Percentiles rank a stretch among this genome's conserved stretches.
Evolutionary conservation across 2,113 vertebrate genomes (phyloP).

Genomic region (Pagrus major): DNA sequence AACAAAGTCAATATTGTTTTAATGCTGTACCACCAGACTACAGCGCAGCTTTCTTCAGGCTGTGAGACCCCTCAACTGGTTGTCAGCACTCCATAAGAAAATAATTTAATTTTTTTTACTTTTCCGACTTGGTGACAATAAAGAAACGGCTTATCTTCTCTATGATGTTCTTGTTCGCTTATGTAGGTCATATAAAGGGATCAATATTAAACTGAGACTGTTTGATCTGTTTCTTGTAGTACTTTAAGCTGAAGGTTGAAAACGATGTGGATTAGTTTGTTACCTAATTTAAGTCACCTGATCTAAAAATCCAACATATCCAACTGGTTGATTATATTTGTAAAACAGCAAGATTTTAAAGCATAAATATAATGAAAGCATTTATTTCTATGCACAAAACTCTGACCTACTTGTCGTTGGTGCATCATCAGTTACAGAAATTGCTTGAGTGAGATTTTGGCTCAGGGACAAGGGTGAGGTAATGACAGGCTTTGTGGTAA

Average conservation of each 20-base stretch:
- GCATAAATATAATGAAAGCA: background rate
- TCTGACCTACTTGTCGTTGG: background rate
- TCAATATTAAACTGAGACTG: no score
- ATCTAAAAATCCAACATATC: background rate
- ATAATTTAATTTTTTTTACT: no score
- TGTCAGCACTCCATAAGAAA: no score
- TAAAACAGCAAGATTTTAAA: background rate
- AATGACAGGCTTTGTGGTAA: background rate
- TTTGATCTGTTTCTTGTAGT: no score
- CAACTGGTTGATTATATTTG: background rate
- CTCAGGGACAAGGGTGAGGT: background rate
- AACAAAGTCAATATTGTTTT: no score
- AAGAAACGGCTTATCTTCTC: no score
- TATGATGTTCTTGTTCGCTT: no score
- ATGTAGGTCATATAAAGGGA: no score
- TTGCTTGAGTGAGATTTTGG: background rate
- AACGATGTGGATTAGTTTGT: background rate
- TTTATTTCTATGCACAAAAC: background rate
- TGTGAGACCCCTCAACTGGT: no score
- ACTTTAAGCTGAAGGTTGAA: background rate
- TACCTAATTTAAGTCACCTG: background rate
- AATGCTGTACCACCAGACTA: no score
- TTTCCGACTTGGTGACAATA: no score
- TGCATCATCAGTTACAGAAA: background rate
- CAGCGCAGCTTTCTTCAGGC: no score